Percentiles rank a stretch among this genome's conserved stretches.
phyloP scores from a whole-genome alignment of 2,113 vertebrate species.

The Apus apus region DNA sequence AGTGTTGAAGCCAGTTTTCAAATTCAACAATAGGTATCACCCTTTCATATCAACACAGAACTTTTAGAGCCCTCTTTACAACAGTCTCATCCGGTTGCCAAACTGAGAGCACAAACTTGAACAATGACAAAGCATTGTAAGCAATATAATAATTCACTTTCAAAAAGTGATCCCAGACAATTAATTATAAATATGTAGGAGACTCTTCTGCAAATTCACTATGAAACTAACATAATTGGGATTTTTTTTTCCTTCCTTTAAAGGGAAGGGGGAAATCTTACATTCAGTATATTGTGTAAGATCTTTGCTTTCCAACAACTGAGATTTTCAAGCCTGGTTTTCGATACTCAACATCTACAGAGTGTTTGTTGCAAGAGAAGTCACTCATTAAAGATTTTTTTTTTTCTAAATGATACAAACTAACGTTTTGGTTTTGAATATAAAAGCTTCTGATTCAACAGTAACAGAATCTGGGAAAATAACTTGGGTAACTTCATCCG shows the following conservation, averaged over 20 bases:
- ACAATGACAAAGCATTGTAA: not conserved
- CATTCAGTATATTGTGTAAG: not conserved
- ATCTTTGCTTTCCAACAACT: not conserved
- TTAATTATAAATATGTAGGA: not conserved
- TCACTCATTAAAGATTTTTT: not conserved
- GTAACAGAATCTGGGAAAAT: not conserved
- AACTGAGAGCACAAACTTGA: not conserved
- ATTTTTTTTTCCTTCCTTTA: not conserved
- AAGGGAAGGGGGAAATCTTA: not conserved
- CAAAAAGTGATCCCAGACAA: not conserved
- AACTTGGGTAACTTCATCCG: not conserved
- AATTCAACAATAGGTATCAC: not conserved
- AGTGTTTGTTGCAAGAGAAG: not conserved
- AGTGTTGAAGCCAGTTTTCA: not conserved
- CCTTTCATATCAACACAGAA: not conserved
- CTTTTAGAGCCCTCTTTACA: not conserved
- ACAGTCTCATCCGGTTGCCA: not conserved
- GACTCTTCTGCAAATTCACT: not conserved
- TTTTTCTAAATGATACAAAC: not conserved
- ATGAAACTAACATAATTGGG: not conserved
- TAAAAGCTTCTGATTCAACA: not conserved
- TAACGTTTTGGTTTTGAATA: not conserved
- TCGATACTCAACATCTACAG: not conserved
- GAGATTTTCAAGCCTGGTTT: not conserved
- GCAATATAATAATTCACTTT: not conserved